A percentile compares a stretch with the other conserved stretches of the same genome.
Evolutionary conservation across 2,888 invertebrate genomes (phyloP).

Genomic region (Thelaira solivaga): DNA sequence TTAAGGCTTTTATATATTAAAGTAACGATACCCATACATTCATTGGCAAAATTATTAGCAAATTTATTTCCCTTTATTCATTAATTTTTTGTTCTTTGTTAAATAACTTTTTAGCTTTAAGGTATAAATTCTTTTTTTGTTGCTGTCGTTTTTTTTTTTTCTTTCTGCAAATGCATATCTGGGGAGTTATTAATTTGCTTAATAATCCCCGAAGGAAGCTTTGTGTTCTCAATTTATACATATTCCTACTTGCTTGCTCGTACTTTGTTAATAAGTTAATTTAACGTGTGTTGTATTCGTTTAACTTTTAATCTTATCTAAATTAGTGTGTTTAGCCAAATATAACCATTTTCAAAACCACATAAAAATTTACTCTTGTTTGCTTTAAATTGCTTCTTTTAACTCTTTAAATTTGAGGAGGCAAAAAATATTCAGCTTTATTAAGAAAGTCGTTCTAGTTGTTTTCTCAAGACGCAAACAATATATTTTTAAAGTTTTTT

Average conservation of each 20-base stretch:
- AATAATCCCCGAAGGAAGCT: slow-evolving; percentile 29
- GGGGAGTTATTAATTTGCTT: slow-evolving; percentile 36
- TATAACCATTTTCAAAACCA: background rate
- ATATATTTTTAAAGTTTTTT: too few relatives aligned
- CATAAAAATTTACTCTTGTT: background rate
- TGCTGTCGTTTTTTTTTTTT: background rate
- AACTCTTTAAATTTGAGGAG: slow-evolving; percentile 12
- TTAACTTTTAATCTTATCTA: slow-evolving; percentile 45
- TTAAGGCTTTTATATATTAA: too few relatives aligned
- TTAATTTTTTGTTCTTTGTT: background rate
- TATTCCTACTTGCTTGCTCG: too few relatives aligned
- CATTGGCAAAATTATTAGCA: too few relatives aligned
- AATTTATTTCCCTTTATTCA: background rate
- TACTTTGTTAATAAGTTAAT: slow-evolving; percentile 8
- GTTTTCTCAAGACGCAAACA: too few relatives aligned
- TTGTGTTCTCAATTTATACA: slow-evolving; percentile 8
- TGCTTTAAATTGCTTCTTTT: background rate
- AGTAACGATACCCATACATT: too few relatives aligned
- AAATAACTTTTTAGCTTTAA: background rate
- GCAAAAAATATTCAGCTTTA: too few relatives aligned
- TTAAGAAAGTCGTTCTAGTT: too few relatives aligned
- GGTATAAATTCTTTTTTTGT: background rate
- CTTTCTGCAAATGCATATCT: slow-evolving; percentile 6
- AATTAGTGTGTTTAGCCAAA: slow-evolving; percentile 37
- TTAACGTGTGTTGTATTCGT: slow-evolving; percentile 10